phyloP scores from a whole-genome alignment of 1,140 invertebrate species.

The Leptinotarsa undecemlineata region DNA sequence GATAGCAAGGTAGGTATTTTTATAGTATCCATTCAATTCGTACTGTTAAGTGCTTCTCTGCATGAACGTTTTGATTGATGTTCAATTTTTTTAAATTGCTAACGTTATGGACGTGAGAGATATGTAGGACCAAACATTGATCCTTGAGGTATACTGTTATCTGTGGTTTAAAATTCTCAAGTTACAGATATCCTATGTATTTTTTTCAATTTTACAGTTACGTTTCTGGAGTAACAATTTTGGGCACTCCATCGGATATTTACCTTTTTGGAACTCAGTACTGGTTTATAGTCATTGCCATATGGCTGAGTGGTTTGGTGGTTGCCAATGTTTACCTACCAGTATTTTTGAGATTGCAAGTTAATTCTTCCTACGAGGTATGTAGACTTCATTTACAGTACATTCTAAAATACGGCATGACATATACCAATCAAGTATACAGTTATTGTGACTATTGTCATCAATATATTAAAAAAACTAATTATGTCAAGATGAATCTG shows the following conservation, averaged over 20 bases:
- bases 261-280: conserved; percentile 85
- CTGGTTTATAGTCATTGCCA: conserved; percentile 72
- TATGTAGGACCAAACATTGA: no score
- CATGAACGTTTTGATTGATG: no score
- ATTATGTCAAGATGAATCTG: no score
- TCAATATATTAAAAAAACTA: no score
- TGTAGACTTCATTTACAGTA: not conserved
- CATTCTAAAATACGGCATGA: not conserved
- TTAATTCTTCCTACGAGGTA: conserved; percentile 86
- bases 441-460: not conserved
- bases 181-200: no score
- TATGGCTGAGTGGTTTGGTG: conserved; percentile 68
- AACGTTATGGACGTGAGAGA: no score
- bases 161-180: no score
- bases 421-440: not conserved
- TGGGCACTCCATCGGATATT: conserved; percentile 86
- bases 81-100: no score
- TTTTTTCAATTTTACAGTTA: conserved; percentile 62
- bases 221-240: conserved; percentile 85
- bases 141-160: no score
- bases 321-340: conserved; percentile 78
- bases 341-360: conserved; percentile 76
- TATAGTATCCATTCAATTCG: not conserved
- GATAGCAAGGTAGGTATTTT: conserved; percentile 68
- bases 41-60: no score